Conservation (phyloP, 2,797 vertebrate species). For the Setipinna tenuifilis region DNA sequence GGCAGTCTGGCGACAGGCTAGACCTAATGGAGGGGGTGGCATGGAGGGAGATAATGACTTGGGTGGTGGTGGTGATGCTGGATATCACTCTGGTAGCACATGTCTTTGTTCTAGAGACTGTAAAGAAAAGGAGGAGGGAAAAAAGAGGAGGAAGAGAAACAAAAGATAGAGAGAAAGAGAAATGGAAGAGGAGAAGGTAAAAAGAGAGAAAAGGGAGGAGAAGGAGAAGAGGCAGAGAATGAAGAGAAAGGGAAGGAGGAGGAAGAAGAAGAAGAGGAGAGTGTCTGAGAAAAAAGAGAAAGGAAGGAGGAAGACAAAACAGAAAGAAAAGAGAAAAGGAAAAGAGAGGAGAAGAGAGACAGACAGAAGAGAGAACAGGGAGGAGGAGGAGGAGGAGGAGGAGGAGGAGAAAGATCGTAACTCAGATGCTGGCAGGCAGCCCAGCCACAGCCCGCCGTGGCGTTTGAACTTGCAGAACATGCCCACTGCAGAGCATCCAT, state of each 20-base stretch:
- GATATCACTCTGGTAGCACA: too few species aligned
- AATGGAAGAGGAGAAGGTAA: not conserved
- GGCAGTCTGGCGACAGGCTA: not conserved
- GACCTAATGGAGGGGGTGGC: not conserved
- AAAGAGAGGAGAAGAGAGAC: not conserved
- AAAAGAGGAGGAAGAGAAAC: not conserved
- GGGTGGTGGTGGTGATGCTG: not conserved
- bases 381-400: not conserved
- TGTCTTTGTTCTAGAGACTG: conserved; percentile 40
- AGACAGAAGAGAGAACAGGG: not conserved
- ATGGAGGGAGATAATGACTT: not conserved
- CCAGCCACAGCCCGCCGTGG: conserved; percentile 56
- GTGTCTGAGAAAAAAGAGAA: too few species aligned
- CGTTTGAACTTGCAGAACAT: conserved; percentile 69
- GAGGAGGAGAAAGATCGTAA: not conserved
- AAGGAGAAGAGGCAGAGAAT: too few species aligned
- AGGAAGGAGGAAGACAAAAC: too few species aligned
- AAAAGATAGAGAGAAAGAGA: not conserved
- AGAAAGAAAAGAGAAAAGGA: too few species aligned
- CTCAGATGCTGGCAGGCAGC: not conserved
- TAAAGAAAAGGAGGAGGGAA: not conserved
- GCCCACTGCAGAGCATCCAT: conserved; percentile 67
- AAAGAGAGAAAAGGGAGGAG: not conserved
- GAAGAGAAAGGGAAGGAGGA: too few species aligned
- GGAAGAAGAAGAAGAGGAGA: too few species aligned